Evolutionary conservation across 2,797 vertebrate genomes (phyloP), one percentile per base, ranked within the genome.

Genomic region (Mormyrops attenuatus): DNA sequence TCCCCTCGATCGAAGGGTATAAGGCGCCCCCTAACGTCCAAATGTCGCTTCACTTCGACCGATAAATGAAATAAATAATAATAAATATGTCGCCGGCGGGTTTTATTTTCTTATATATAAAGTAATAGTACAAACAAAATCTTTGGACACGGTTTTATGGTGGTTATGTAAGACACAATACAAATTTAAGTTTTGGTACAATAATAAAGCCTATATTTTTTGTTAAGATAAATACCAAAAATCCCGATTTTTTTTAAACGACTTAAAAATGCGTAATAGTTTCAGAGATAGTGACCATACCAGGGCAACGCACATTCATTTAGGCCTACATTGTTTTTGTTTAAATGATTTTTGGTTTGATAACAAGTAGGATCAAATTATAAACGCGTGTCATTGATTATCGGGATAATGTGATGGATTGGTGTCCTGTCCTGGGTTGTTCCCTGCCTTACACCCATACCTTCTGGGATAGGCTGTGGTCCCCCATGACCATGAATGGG

Each of bases 21-120:
- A 91, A 94, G 90, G 95, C 93, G 93, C 95, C 96, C 92, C 93
- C 95, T 95, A 95, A 95, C 93, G 95, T 92, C 90, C 90, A 53
- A 90, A 91, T 3, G 17, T 88, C 94, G 91, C 94, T 87, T 60
- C 53, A 38, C 44, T 57, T 91, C 30, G 15, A 26, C 13, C 69
- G 55, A 22, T 53, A 44, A 47, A 82, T 82, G 13, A 73, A 73
- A 38, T 73, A 73, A 38, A 73, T 69, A 69, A 66, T 30, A 11
- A 69, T 5, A 38, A 73, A 73, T 73, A 17, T 73, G 30, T 73
- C 30, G 30, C 5, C 13, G 30, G 30, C 5, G 30, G 66, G 66
- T 11, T 69, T 69, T 69, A 69, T 69, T 69, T 69, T 34, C 11
- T 69, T 69, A 15, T 34, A 34, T 69, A 69, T 69, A 2, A 38